Base-by-base conservation (phyloP, 2,888 invertebrate genomes). In the Tipula vernalis region DNA sequence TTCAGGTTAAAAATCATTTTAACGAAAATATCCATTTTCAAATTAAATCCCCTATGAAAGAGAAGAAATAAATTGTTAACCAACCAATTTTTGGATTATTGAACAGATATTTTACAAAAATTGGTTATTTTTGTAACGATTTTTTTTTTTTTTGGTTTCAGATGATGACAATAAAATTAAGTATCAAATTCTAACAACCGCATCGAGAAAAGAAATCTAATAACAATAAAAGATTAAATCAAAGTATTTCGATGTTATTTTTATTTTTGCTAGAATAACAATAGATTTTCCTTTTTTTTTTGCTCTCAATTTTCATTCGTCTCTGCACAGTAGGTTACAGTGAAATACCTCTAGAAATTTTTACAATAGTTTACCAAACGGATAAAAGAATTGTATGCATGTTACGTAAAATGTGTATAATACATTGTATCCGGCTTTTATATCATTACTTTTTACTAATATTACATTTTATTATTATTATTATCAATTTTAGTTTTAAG, bases 161-260 rank as follows among this genome's bases (percentile, higher is more conserved):
- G 71, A 71, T 71, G 71, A 71, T 71, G 71, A 71, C 28, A 71
- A 71, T 71, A 71, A 71, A 71, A 71, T 12, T 6, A 71, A 71
- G 28, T 71, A 71, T 28, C 71, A 71, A 71, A 51, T 51, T 6
- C 51, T 51, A 51, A 71, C 71, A 71, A 71, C 71, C 71, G 28
- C 71, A 71, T 28, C 71, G 71, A 71, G 71, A 71, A 51, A 57
- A 28, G 71, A 4, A 71, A 71, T 28, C 28, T 71, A 71, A 71
- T 71, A 71, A 71, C 71, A 71, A 71, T 71, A 71, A 71, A 71
- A 71, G 71, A 71, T 71, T 71, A 71, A 71, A 71, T 71, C 71
- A 71, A 71, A 71, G 71, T 71, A 28, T 71, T 71, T 71, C 28
- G n/a, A 51, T 71, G 28, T 28, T 28, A 71, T 71, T 28, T 71